Conservation (phyloP, 53 echinoderm and acorn worm species). For the Stichopus horrens region DNA sequence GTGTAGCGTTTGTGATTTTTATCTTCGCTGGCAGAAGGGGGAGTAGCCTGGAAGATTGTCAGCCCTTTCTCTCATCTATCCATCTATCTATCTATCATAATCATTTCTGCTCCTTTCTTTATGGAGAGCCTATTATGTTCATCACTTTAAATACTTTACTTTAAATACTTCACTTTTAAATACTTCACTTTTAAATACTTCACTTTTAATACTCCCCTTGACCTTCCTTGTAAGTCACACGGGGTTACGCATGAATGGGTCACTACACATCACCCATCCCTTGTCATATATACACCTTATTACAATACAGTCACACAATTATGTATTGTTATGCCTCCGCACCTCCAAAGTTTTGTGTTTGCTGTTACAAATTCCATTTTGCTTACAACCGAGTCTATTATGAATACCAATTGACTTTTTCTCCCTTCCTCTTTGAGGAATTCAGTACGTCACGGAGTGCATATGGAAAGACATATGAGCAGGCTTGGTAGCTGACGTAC, state of each 20-base stretch:
- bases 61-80: too few relatives aligned
- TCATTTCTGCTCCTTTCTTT: too few relatives aligned
- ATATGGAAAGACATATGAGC: too few relatives aligned
- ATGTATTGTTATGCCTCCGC: slow-evolving; percentile 10
- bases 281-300: slow-evolving; percentile 6
- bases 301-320: slow-evolving; percentile 10
- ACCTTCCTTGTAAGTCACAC: background rate
- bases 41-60: too few relatives aligned
- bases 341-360: background rate
- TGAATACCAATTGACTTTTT: background rate
- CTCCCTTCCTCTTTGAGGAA: background rate
- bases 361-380: background rate
- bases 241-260: slow-evolving; percentile 18
- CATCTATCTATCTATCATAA: too few relatives aligned
- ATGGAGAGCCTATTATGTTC: too few relatives aligned
- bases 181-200: background rate
- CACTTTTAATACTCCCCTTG: background rate
- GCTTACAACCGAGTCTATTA: background rate
- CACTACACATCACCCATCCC: slow-evolving; percentile 18
- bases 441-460: background rate
- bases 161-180: too few relatives aligned
- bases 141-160: too few relatives aligned
- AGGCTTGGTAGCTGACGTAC: too few relatives aligned
- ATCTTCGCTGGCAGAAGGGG: too few relatives aligned
- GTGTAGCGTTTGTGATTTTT: too few relatives aligned